phyloP scores from a whole-genome alignment of 1,140 invertebrate species.

The Mactra quadrangularis region DNA sequence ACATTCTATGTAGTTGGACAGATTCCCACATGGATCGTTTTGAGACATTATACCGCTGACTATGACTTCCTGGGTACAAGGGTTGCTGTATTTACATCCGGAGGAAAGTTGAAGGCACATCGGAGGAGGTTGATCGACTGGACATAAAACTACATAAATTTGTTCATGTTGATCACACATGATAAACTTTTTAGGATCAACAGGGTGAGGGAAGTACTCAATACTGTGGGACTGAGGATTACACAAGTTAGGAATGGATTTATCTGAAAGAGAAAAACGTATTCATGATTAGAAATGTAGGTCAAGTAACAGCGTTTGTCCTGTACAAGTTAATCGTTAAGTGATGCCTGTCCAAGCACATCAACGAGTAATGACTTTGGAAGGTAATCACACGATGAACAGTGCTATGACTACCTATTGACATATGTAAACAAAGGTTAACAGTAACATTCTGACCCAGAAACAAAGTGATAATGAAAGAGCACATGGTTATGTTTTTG shows the following conservation, averaged over 20 bases:
- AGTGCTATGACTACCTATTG: too few relatives aligned
- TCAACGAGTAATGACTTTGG: too few relatives aligned
- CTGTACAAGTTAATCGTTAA: too few relatives aligned
- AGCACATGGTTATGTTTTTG: too few relatives aligned
- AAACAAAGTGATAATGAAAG: too few relatives aligned
- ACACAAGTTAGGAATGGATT: constrained; percentile 17
- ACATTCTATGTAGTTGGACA: constrained; percentile 30
- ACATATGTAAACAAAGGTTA: too few relatives aligned
- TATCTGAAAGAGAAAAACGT: too few relatives aligned
- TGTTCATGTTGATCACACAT: constrained; percentile 53
- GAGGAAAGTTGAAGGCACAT: constrained; percentile 27
- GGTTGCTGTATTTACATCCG: constrained; percentile 56
- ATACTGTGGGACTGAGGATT: constrained; percentile 7
- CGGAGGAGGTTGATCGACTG: constrained; percentile 8
- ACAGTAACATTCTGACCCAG: too few relatives aligned
- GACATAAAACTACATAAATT: constrained; percentile 46
- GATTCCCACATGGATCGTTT: constrained; percentile 45
- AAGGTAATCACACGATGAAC: too few relatives aligned
- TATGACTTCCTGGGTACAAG: constrained; percentile 28
- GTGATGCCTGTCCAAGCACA: too few relatives aligned
- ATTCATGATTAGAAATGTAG: too few relatives aligned
- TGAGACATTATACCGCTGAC: constrained; percentile 2
- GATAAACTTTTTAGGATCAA: constrained; percentile 40
- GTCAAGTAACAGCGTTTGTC: too few relatives aligned
- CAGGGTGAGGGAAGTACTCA: constrained; percentile 42